These are phyloP conservation scores for Allobates femoralis DNA, from an alignment of 2,797 vertebrate species.

Conservation along the genomic window DNA sequence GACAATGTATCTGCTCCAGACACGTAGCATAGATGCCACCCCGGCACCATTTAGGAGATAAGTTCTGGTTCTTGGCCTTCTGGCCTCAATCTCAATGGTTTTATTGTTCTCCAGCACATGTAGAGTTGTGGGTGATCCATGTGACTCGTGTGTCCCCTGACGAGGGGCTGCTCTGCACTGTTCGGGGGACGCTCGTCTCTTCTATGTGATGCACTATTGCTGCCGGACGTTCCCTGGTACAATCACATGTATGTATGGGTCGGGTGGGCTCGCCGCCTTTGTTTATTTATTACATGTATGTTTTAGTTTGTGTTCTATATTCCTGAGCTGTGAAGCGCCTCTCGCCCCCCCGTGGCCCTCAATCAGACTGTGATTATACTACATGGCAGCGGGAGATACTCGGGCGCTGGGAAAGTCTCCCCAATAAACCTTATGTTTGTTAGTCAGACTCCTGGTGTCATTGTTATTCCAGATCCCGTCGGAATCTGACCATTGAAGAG, in stretches of 20 bases:
- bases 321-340: slow-evolving; percentile 37
- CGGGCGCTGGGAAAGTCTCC: slow-evolving; percentile 1
- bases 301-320: slow-evolving; percentile 56
- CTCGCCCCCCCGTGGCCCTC: neutral
- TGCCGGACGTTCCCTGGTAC: neutral
- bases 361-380: neutral
- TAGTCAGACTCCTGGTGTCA: neutral
- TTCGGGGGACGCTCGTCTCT: neutral
- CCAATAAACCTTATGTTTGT: slow-evolving; percentile 56
- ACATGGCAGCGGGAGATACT: neutral
- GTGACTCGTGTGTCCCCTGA: neutral
- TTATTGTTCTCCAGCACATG: neutral
- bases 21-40: neutral
- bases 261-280: neutral
- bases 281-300: slow-evolving; percentile 60
- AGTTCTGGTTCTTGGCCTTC: neutral
- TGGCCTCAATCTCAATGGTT: neutral
- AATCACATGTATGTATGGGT: slow-evolving; percentile 24
- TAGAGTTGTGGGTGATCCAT: neutral
- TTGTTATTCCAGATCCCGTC: neutral
- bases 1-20: neutral
- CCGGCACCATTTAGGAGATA: neutral
- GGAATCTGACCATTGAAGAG: no score
- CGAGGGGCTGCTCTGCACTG: slow-evolving; percentile 30
- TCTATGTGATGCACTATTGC: neutral